Base-by-base conservation (phyloP, 2,113 vertebrate species). In the Vulpes vulpes region DNA sequence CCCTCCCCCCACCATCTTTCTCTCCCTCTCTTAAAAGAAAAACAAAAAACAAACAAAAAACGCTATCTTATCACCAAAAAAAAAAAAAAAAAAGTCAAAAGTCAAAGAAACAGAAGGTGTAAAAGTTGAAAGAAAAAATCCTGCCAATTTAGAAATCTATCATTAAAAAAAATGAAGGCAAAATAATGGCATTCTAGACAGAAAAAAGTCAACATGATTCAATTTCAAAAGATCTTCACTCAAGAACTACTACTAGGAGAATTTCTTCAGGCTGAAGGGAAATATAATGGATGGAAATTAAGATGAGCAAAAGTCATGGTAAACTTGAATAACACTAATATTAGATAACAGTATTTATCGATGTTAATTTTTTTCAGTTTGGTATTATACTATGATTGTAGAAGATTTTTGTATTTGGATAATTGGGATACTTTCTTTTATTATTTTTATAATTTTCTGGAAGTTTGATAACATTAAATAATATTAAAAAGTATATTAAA, bases 151-250 rank as follows among this genome's bases (percentile, higher is more conserved):
- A 91, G 19, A 91, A 95, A 71, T 59, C n/a, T 51, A 59, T 43
- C 16, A 8, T 59, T 27, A 35, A 83, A 87, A 78, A 78, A 94
- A 55, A 43, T 43, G 60, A 94, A 84, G 35, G 60, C 60, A 82
- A 97, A 78, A 96, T 35, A 88, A 94, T 57, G 32, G 55, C n/a
- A 95, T 93, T 78, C 5, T 59, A 87, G 16, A 82, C 7, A 84
- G 51, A 23, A 80, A 60, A 76, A 69, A 57, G 5, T 12, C 7
- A 57, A 38, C 4, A 12, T 65, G 64, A 62, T 74, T 93, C 43
- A 22, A 16, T 94, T 94, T 84, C 76, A 82, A 88, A 91, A 59
- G 8, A 8, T 55, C 69, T 81, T 11, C 25, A 43, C 32, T 84
- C 8, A 76, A 62, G n/a, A 62, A 7, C 25, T 53, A 64, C 23